Base-by-base conservation (phyloP, 1,140 invertebrate species). In the Atta cephalotes region DNA sequence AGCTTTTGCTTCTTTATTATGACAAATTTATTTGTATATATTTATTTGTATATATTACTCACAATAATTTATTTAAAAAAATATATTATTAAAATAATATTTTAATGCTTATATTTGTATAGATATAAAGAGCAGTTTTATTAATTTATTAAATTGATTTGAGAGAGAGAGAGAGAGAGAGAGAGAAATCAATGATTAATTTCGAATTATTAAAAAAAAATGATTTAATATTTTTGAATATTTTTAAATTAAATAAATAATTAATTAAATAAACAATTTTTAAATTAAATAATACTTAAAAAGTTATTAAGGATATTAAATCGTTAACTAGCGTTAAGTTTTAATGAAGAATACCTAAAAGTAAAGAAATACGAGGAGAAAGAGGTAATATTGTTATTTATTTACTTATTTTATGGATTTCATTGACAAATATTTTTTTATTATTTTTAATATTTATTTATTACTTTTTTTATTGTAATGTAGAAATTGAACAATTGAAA, bases 131-230 rank as follows among this genome's bases (percentile, higher is more conserved):
- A 39, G 35, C 25, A 7, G 28, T 51, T 70, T 49, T 51, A 16
- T 70, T 51, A 49, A 49, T 25, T 70, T 9, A 49, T 70, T 25
- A 70, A 70, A 49, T 49, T 49, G 39, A 70, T 65, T 28, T 25
- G 7, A 35, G 28, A 28, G 28, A 28, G 28, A 28, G 28, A 28
- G 28, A 28, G 28, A 28, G 28, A 28, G 28, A 28, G 28, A 28
- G 28, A 28, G 28, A 28, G 28, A 28, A 2, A 28, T 14, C 4
- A 2, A 56, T n/a, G 12, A 62, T 62, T 28, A 28, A 62, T 12
- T 62, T 14, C 5, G 5, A 66, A 66, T 68, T 39, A 68, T 45
- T 0, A 68, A 68, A n/a, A 39, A 28, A 68, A 28, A 16, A 62
- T 62, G 6, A 62, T 1, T 21, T 21, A 62, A 62, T 25, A 2